Conservation (phyloP, 1,140 invertebrate genomes). For the Brachionus paranguensis region DNA sequence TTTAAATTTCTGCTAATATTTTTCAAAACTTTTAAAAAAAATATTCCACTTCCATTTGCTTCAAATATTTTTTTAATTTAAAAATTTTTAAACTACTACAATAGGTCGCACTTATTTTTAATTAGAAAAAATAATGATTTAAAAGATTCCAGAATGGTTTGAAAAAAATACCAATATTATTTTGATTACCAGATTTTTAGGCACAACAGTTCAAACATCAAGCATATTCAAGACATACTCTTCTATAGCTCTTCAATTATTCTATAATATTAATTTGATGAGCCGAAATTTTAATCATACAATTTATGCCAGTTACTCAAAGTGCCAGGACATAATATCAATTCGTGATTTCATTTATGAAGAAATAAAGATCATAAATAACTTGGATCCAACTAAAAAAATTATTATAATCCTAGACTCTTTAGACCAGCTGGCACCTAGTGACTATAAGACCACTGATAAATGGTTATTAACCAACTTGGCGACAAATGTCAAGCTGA, state of each 20-base stretch:
- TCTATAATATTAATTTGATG: background rate
- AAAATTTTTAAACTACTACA: no score
- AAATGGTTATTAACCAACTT: slow-evolving; percentile 49
- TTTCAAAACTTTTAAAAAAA: no score
- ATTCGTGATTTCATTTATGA: background rate
- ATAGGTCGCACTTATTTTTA: no score
- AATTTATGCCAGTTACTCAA: background rate
- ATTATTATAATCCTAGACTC: slow-evolving; percentile 51
- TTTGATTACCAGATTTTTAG: slow-evolving; percentile 47
- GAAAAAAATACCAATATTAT: slow-evolving; percentile 41
- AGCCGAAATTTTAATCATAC: background rate
- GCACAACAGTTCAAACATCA: slow-evolving; percentile 45
- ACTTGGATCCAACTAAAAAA: slow-evolving; percentile 1
- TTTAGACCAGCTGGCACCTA: slow-evolving; percentile 48
- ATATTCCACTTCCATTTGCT: no score
- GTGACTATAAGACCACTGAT: slow-evolving; percentile 46
- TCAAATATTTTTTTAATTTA: background rate
- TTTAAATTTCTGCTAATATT: no score
- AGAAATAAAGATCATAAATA: background rate
- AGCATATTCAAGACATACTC: slow-evolving; percentile 33
- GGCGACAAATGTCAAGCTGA: slow-evolving; percentile 59
- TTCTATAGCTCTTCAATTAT: slow-evolving; percentile 6
- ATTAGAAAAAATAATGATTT: no score
- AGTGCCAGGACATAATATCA: background rate
- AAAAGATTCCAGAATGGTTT: slow-evolving; percentile 12